A percentile compares a stretch with the other conserved stretches of the same genome.
These are phyloP conservation scores for Sinhomidia bicolor DNA, from an alignment of 2,888 invertebrate species.

Conservation along the genomic window DNA sequence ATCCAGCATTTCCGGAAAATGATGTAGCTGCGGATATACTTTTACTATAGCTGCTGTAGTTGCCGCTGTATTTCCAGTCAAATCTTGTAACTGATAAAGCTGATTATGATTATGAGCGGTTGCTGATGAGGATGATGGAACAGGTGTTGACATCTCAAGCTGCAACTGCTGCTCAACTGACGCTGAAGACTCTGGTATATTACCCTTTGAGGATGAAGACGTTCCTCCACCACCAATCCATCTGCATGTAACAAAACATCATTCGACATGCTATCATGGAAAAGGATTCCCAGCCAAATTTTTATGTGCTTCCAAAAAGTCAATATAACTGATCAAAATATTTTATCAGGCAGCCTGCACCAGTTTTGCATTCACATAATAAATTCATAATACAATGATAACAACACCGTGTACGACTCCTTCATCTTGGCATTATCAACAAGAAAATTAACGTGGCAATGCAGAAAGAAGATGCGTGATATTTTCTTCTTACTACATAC, in stretches of 20 bases:
- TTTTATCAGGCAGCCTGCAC: conserved; percentile 20
- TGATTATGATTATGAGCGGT: conserved; percentile 6
- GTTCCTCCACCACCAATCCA: conserved; percentile 68
- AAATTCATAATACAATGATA: too few species aligned
- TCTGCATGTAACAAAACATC: conserved; percentile 48
- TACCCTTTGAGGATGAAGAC: conserved; percentile 58
- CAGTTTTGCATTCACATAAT: conserved; percentile 1
- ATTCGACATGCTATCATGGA: neutral
- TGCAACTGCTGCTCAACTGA: conserved; percentile 42
- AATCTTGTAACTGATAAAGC: conserved; percentile 22
- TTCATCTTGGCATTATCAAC: too few species aligned
- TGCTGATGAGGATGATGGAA: conserved; percentile 20
- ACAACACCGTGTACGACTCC: too few species aligned
- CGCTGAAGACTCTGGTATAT: conserved; percentile 50
- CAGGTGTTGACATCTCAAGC: conserved; percentile 65
- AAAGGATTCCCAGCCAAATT: too few species aligned
- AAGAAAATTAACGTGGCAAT: neutral
- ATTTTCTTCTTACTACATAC: neutral
- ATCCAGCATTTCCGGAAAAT: conserved; percentile 62
- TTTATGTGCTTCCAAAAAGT: too few species aligned
- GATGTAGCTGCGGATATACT: conserved; percentile 66
- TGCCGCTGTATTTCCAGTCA: neutral
- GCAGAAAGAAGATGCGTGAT: neutral
- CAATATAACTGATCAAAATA: neutral
- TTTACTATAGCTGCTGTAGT: conserved; percentile 57